Percentiles rank a stretch among this genome's conserved stretches.
Conservation (phyloP, 2,113 vertebrate genomes). For the Seriola dumerili region DNA sequence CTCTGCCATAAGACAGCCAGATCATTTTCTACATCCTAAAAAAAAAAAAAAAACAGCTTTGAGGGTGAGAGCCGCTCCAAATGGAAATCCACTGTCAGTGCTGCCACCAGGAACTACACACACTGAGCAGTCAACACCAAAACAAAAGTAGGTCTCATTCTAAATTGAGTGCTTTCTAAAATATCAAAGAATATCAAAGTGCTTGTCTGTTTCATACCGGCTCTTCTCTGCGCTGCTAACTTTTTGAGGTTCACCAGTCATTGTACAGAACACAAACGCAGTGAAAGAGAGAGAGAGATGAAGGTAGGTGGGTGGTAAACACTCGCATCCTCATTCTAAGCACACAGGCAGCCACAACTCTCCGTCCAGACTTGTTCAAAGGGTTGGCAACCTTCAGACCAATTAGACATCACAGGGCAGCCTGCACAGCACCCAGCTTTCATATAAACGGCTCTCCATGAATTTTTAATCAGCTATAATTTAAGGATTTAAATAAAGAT, state of each 20-base stretch:
- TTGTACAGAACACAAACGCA: conserved; percentile 35
- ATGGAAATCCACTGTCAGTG: conserved; percentile 54
- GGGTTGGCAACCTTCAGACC: conserved; percentile 84
- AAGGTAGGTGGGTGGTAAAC: conserved; percentile 77
- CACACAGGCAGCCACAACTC: conserved; percentile 73
- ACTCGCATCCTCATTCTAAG: conserved; percentile 77
- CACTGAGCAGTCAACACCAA: conserved; percentile 28
- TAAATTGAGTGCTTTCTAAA: conserved; percentile 32
- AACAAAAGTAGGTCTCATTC: conserved; percentile 49
- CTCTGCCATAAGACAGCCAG: conserved; percentile 46
- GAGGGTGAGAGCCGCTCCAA: conserved; percentile 45
- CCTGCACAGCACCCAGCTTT: conserved; percentile 77
- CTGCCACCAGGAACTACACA: conserved; percentile 32
- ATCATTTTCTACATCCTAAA: conserved; percentile 58
- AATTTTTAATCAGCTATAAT: conserved; percentile 87
- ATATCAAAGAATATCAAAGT: conserved; percentile 10
- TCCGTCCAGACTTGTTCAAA: conserved; percentile 84
- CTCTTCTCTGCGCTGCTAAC: conserved; percentile 9
- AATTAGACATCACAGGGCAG: conserved; percentile 85
- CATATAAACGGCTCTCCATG: conserved; percentile 80
- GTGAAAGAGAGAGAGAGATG: conserved; percentile 22
- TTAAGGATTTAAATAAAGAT: conserved; percentile 86
- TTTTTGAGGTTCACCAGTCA: conserved; percentile 27
- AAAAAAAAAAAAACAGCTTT: conserved; percentile 39
- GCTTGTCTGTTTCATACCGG: not conserved